These are phyloP conservation scores for Sarcophilus harrisii DNA, from an alignment of 2,797 vertebrate species.

Conservation along the genomic window DNA sequence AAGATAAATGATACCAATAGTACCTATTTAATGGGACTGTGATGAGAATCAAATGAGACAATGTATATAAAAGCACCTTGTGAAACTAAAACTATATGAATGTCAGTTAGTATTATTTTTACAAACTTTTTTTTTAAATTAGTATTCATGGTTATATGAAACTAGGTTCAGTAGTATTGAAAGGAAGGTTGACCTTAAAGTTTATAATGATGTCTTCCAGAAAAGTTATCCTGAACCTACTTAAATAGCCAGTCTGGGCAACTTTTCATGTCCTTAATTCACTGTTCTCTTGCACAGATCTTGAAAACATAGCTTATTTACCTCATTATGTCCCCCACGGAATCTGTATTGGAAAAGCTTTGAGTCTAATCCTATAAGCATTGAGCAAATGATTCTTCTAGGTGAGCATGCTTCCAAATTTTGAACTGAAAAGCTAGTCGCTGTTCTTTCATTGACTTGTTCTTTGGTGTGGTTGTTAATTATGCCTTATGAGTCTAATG, in stretches of 20 bases:
- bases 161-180: not conserved
- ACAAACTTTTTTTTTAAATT: not conserved
- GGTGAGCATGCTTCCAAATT: conserved; percentile 7
- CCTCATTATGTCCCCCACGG: conserved; percentile 51
- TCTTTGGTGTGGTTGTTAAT: conserved; percentile 34
- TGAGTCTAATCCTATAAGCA: not conserved
- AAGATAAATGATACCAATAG: not conserved
- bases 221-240: conserved; percentile 45
- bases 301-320: conserved; percentile 32
- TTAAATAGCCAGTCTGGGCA: not conserved
- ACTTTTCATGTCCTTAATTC: not conserved
- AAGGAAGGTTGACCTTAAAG: not conserved
- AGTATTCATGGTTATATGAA: not conserved
- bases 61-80: not conserved
- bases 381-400: conserved; percentile 47
- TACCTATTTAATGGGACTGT: not conserved
- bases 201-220: conserved; percentile 18
- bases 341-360: not conserved
- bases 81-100: not conserved
- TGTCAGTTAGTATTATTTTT: not conserved
- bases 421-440: conserved; percentile 40
- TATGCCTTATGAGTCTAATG: conserved; percentile 63
- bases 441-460: not conserved
- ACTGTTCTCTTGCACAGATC: not conserved
- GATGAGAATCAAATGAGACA: not conserved